These are phyloP conservation scores for Nyctereutes procyonoides DNA, from an alignment of 2,113 vertebrate genomes.

Conservation along the genomic window DNA sequence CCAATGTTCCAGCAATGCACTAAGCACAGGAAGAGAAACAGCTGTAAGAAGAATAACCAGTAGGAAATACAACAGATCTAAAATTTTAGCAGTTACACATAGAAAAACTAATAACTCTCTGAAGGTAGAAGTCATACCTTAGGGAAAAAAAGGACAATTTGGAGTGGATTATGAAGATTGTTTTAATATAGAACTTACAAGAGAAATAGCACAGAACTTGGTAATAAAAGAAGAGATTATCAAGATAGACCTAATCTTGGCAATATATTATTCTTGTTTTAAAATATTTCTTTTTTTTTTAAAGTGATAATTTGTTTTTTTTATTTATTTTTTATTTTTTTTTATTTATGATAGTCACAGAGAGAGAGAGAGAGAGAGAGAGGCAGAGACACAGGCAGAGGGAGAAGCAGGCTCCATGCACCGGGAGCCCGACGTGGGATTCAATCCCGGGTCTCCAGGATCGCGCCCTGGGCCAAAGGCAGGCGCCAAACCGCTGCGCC, in stretches of 20 bases:
- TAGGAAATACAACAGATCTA: not conserved
- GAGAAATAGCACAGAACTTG: not conserved
- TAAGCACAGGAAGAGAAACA: not conserved
- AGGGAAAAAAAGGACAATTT: not conserved
- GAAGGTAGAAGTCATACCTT: not conserved
- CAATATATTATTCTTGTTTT: not conserved
- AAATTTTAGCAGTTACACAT: not conserved
- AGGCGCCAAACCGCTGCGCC: no score
- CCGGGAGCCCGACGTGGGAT: no score
- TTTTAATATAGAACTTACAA: not conserved
- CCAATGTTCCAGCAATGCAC: not conserved
- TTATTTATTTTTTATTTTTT: no score
- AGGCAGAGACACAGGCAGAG: no score
- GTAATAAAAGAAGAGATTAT: not conserved
- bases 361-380: no score
- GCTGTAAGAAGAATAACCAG: not conserved
- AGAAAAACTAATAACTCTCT: not conserved
- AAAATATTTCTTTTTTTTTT: slow-evolving; percentile 19
- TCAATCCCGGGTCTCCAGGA: no score
- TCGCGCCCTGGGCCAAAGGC: no score
- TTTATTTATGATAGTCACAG: no score
- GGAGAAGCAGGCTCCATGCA: no score
- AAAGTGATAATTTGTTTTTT: no score
- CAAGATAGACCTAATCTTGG: not conserved
- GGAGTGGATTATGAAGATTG: not conserved